Percentiles rank a stretch among this genome's conserved stretches.
Evolutionary conservation across 2,797 vertebrate species (phyloP).

Genomic region (Lagocephalus sceleratus): DNA sequence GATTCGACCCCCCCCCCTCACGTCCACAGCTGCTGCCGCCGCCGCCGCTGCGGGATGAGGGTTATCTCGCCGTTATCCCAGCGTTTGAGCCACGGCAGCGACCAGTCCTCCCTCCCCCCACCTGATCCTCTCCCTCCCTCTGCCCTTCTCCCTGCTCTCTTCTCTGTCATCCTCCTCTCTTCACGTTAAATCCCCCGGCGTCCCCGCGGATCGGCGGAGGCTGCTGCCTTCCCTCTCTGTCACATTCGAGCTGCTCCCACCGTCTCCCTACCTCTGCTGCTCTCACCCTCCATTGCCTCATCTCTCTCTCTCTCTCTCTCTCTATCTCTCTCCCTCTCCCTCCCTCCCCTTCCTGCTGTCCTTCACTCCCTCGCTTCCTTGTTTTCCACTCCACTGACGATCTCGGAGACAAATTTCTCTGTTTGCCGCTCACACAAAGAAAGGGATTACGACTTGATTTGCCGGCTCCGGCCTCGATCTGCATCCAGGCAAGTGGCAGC

Average conservation of each 20-base stretch:
- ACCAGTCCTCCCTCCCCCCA: constrained; percentile 56
- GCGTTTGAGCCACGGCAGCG: constrained; percentile 49
- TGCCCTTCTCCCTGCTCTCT: constrained; percentile 33
- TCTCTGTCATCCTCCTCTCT: constrained; percentile 62
- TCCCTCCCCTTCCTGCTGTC: constrained; percentile 56
- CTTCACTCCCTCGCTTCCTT: constrained; percentile 68
- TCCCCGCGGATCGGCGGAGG: constrained; percentile 65
- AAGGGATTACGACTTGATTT: constrained; percentile 88
- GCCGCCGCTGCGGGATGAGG: constrained; percentile 78
- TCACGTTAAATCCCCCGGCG: constrained; percentile 82
- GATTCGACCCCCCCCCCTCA: constrained; percentile 74
- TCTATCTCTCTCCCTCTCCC: constrained; percentile 45
- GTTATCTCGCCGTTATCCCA: constrained; percentile 73
- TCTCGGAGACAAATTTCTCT: constrained; percentile 76
- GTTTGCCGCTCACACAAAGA: constrained; percentile 82
- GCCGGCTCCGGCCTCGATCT: constrained; percentile 63
- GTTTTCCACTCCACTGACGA: constrained; percentile 79
- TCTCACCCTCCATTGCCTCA: constrained; percentile 54
- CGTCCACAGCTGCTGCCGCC: constrained; percentile 83
- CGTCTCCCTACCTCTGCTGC: constrained; percentile 53
- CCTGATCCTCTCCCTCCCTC: constrained; percentile 54
- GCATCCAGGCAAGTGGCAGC: constrained; percentile 90
- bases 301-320: constrained; percentile 32
- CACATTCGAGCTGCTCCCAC: constrained; percentile 62
- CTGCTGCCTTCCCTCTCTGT: constrained; percentile 65